Evolutionary conservation across 2,113 vertebrate species (phyloP), one percentile per base, ranked within the genome.

Genomic region (Thinocorus orbignyianus): DNA sequence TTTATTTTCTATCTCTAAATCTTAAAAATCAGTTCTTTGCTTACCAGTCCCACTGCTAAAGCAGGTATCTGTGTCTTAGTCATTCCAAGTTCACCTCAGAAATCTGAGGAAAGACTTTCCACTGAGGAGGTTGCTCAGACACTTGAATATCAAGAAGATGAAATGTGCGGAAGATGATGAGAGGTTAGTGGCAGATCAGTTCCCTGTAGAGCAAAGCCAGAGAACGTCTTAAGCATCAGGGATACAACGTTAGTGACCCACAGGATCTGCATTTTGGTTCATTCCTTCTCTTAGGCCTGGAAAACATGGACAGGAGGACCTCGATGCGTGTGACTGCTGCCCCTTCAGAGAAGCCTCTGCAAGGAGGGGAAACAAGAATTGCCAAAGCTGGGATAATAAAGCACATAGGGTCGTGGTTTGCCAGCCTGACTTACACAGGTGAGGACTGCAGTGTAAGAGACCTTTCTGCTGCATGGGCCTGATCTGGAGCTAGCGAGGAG

Each of bases 341-440:
- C 79, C 14, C 7, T 30, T 70, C 65, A 41, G 31, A 58, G 60
- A 49, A 31, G 15, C 11, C 49, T 70, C 44, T 30, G 41, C 2
- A 5, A 57, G 23, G 26, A 62, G 8, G 35, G 15, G 12, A 52
- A 66, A 16, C 7, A 26, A 6, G 20, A 39, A 52, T 4, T 23
- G 23, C 52, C 42, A 74, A 71, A 74, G 26, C 23, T 6, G 6
- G 14, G n/a, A 31, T 31, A 61, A 49, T 22, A 61, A n/a, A 65
- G 22, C 65, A 23, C 22, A 7, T 22, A 42, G 61, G 39, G 73
- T 49, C 0, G 0, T 10, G 25, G 9, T 79, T 52, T 78, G 37
- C 30, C 57, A 76, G 42, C n/a, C n/a, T 44, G 42, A 18, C 14
- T 62, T 77, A 49, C 16, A 4, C 22, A 68, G 37, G 10, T 76